Conservation (phyloP, 1,140 invertebrate genomes). For the Cherax quadricarinatus region DNA sequence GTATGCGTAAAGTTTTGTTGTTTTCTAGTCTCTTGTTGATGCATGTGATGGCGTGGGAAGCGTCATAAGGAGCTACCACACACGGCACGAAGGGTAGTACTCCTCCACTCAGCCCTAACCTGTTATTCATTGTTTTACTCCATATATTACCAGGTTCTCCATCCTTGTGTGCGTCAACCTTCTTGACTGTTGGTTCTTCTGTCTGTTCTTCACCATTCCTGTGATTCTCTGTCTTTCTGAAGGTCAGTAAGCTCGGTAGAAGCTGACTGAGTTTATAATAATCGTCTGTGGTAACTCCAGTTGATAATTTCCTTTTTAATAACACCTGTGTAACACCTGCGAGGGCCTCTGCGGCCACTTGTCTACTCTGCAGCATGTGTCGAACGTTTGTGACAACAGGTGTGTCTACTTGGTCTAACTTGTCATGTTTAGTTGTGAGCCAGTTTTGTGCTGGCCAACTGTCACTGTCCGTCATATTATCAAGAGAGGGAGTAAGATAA, state of each 20-base stretch:
- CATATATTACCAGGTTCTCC: too few species aligned
- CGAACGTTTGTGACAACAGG: too few species aligned
- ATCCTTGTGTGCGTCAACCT: too few species aligned
- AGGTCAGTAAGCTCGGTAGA: constrained; percentile 15
- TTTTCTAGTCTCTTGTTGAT: too few species aligned
- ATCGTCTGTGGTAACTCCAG: background rate
- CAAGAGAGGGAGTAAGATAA: too few species aligned
- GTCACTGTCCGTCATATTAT: too few species aligned
- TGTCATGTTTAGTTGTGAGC: too few species aligned
- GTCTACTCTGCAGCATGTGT: too few species aligned
- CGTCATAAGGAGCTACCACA: constrained; percentile 30
- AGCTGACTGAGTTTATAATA: background rate
- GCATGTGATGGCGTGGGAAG: background rate
- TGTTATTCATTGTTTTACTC: background rate
- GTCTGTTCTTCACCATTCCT: too few species aligned
- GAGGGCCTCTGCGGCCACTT: background rate
- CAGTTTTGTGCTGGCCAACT: too few species aligned
- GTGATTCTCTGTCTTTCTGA: background rate
- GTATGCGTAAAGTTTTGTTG: constrained; percentile 24
- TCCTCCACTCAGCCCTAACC: background rate
- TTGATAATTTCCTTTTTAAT: background rate
- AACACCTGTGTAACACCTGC: background rate
- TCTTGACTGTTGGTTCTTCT: too few species aligned
- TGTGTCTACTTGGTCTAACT: too few species aligned
- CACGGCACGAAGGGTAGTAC: constrained; percentile 51